Evolutionary conservation across 2,797 vertebrate species (phyloP).

Genomic region (Salarias fasciatus): DNA sequence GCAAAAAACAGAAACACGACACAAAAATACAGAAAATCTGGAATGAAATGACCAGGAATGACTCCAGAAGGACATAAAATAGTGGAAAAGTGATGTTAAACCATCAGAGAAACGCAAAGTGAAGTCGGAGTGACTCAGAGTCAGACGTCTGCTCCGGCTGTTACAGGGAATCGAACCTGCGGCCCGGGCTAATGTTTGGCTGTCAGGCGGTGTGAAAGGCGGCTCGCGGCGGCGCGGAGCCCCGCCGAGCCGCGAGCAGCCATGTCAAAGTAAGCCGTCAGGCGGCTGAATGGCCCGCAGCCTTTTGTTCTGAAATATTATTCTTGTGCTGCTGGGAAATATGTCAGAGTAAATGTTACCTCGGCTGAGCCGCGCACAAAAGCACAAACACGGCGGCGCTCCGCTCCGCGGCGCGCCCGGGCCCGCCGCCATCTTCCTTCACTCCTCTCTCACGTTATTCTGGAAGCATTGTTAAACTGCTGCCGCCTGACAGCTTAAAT

Average conservation of each 20-base stretch:
- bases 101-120: no score
- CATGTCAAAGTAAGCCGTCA: constrained; percentile 73
- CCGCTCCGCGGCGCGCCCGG: constrained; percentile 61
- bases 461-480: constrained; percentile 71
- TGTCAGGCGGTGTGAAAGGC: constrained; percentile 56
- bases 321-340: constrained; percentile 72
- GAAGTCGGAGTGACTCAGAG: no score
- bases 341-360: constrained; percentile 74
- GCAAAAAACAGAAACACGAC: no score
- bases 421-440: constrained; percentile 44
- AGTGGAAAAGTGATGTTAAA: no score
- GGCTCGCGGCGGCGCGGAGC: constrained; percentile 23
- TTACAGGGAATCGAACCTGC: constrained; percentile 13
- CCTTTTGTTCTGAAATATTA: constrained; percentile 77
- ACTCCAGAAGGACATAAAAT: no score
- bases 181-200: constrained; percentile 30
- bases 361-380: constrained; percentile 67
- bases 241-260: constrained; percentile 63
- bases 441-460: constrained; percentile 68
- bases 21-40: no score
- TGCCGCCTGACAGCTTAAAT: constrained; percentile 70
- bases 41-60: no score
- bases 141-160: no score
- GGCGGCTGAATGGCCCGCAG: constrained; percentile 58
- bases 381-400: constrained; percentile 65